Base-by-base conservation (phyloP, 2,797 vertebrate species). In the Percopsis omiscomaycus region DNA sequence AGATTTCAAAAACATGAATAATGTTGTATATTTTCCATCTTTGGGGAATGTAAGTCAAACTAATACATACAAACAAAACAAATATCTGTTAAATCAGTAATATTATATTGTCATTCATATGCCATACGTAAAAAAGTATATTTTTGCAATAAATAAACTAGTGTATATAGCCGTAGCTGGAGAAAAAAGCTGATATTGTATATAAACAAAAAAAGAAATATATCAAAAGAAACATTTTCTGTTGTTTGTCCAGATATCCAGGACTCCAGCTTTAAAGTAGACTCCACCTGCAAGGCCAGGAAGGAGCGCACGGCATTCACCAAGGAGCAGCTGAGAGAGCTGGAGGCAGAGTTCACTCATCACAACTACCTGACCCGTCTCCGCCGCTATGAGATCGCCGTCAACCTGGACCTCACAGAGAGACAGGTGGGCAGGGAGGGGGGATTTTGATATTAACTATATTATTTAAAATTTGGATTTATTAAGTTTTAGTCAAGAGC, bases 311-410 rank as follows among this genome's bases (percentile, higher is more conserved):
- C 97, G 0, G 97, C 97, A 0, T 99, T 99, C 91, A 98, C 96
- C 44, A 98, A 98, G 78, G 96, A 98, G 84, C 97, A 99, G 91
- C 92, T 99, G 6, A 87, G 94, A 37, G 97, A 98, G 87, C 92
- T 99, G 77, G 97, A 99, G 71, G 96, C 96, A 0, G 97, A 99
- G 84, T 99, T 99, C 75, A 95, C 96, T 48, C 97, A 98, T 79
- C 97, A 98, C 9, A 99, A 99, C 91, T 99, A 99, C 89, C 84
- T 99, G 93, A 98, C 97, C n/a, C 85, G 97, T 55, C 95, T 98
- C 30, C 93, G 97, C 28, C 95, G 97, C 92, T 99, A 99, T 0
- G 97, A 98, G 92, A 98, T 99, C 32, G 96, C 97, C 0, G 96
- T 99, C 68, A 99, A 98, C 89, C 93, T 99, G 86, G 97, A 98